Base-by-base conservation (phyloP, 2,888 invertebrate species). In the Gymnocheta viridis region DNA sequence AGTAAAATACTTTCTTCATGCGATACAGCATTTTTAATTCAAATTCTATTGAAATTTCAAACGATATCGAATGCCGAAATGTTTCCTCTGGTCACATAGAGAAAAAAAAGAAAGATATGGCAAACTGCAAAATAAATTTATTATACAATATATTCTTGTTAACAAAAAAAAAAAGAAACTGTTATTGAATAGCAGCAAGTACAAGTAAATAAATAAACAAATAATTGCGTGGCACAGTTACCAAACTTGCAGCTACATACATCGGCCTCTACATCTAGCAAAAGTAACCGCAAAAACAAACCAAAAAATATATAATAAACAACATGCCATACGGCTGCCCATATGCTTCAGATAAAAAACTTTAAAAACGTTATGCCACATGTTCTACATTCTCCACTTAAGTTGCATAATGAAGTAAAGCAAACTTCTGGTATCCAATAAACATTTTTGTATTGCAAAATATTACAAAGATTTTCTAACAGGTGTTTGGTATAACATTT, bases 341-440 rank as follows among this genome's bases (percentile, higher is more conserved):
- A 76, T 69, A 69, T 82, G 74, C 54, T 64, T 10, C 1, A 69
- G 67, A 82, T 82, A 62, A 54, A 82, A 47, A 76, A 69, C 73
- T 54, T 17, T n/a, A 41, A 27, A 27, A 76, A 47, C 27, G 70
- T 72, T 74, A 22, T 69, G 81, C 74, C 73, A 81, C 74, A 74
- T 81, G 73, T 74, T 81, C 67, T 60, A 60, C 49, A 73, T 81
- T 35, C 73, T 41, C n/a, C 19, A 22, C 5, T 19, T 22, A 70
- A n/a, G 58, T 83, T 84, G 81, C 81, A 84, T 84, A 84, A 84
- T 77, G 77, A 56, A 67, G 14, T 60, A 24, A 67, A 47, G 22
- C 47, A 67, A 54, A 32, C 51, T 44, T 51, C 17, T 35, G 41
- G 70, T 67, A 76, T 54, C 58, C 49, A 67, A 49, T 58, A 67